Base-by-base conservation (phyloP, 2,797 vertebrate genomes). In the Mus minutoides region DNA sequence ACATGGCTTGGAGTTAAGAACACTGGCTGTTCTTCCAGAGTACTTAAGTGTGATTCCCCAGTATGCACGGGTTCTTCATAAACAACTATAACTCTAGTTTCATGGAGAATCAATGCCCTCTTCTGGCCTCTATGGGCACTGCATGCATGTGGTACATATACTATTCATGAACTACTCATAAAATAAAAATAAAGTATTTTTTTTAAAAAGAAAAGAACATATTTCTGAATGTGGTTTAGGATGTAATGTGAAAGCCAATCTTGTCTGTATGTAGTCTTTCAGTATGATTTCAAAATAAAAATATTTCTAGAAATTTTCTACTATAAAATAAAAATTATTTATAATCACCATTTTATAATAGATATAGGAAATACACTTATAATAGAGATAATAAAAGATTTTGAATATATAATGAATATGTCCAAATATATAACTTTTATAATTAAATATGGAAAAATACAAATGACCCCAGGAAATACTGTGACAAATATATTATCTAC, bases 301-400 rank as follows among this genome's bases (percentile, higher is more conserved):
- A 91, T 34, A 54, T 19, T 62, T 40, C 17, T 31, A 93, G 21
- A 83, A 80, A 64, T 80, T 83, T 17, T 94, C n/a, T 92, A 26
- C 17, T 91, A 67, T 92, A 96, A 87, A 93, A 89, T 8, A 93
- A 58, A 40, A 52, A 26, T 52, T 58, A 67, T 79, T 89, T 64
- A 84, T 90, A 95, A 95, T 31, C 89, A 85, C 40, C 58, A 29
- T 78, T 77, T 24, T 88, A 87, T 54, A 34, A 71, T 34, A 77
- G 3, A 75, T 37, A 21, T 78, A 93, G 37, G 84, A 88, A 91
- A 71, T 71, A 62, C 1, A 24, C 71, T 67, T 78, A 11, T 75
- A 92, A 79, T 56, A 34, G 31, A 92, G 31, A 91, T 60, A 21
- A 90, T 3, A 77, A 94, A 88, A 86, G 17, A 6, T 52, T 75